Conservation (phyloP, 2,797 vertebrate genomes). For the Periophthalmus magnuspinnatus region DNA sequence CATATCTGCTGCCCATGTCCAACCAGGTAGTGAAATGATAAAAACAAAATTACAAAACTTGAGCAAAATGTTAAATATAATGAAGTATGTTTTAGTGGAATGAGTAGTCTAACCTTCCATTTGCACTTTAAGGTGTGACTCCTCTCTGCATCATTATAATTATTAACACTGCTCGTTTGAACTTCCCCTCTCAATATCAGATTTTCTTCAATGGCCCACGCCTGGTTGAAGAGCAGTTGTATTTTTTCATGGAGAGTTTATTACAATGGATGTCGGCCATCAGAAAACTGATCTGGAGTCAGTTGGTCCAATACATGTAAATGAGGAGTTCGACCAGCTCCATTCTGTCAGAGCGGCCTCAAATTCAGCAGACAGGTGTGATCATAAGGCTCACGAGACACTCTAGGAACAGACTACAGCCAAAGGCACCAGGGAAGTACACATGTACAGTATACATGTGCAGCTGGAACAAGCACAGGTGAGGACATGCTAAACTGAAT, state of each 20-base stretch:
- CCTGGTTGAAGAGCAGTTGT: conserved; percentile 22
- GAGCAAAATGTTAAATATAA: too few species aligned
- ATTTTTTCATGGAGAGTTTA: neutral
- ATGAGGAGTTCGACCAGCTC: conserved; percentile 51
- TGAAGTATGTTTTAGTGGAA: too few species aligned
- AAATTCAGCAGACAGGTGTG: conserved; percentile 79
- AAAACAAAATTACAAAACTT: too few species aligned
- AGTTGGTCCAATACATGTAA: neutral
- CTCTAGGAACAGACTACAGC: conserved; percentile 26
- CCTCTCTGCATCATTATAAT: too few species aligned
- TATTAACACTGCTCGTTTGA: too few species aligned
- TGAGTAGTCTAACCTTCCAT: too few species aligned
- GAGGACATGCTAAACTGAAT: conserved; percentile 19
- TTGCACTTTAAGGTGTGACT: too few species aligned
- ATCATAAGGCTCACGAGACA: conserved; percentile 61
- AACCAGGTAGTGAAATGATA: too few species aligned
- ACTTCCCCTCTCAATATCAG: neutral
- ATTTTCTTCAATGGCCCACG: neutral
- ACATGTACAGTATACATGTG: conserved; percentile 38
- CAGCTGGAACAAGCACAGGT: conserved; percentile 37
- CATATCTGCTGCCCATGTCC: too few species aligned
- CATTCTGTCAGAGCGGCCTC: conserved; percentile 67
- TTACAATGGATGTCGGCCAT: neutral
- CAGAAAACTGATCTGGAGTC: conserved; percentile 31
- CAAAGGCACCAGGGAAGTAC: conserved; percentile 57